A percentile compares a stretch with the other conserved stretches of the same genome.
Conservation (phyloP, 2,797 vertebrate genomes). For the Chloroceryle inda region DNA sequence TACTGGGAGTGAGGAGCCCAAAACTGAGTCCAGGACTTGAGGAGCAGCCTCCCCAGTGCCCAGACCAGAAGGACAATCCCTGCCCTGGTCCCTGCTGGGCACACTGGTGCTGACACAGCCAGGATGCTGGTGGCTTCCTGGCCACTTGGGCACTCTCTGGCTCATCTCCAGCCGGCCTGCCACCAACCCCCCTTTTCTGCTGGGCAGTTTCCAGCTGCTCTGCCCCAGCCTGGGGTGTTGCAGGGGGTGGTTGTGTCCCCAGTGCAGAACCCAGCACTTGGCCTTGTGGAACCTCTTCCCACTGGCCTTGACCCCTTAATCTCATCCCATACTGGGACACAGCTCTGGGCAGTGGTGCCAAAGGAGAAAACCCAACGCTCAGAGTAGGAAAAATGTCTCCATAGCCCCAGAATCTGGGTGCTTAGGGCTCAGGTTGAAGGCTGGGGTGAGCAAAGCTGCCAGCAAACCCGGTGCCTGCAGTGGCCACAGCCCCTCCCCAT, state of each 20-base stretch:
- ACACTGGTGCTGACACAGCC: background rate
- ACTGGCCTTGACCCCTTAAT: background rate
- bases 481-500: rapidly evolving
- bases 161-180: background rate
- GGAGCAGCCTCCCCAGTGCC: background rate
- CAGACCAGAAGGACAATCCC: background rate
- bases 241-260: background rate
- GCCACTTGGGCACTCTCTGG: background rate
- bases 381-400: background rate
- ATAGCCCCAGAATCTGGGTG: background rate
- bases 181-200: background rate
- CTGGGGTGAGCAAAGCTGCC: background rate
- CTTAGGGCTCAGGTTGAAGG: rapidly evolving
- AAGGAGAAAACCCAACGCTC: background rate
- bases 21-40: background rate
- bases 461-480: background rate
- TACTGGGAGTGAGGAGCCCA: background rate
- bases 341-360: background rate
- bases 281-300: background rate
- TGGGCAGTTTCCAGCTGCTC: too few species aligned
- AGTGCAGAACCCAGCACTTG: background rate
- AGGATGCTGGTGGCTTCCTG: background rate
- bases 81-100: background rate
- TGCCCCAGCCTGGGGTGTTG: background rate
- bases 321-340: rapidly evolving